Evolutionary conservation across 2,888 invertebrate genomes (phyloP).

Genomic region (Caenorhabditis sp.): DNA sequence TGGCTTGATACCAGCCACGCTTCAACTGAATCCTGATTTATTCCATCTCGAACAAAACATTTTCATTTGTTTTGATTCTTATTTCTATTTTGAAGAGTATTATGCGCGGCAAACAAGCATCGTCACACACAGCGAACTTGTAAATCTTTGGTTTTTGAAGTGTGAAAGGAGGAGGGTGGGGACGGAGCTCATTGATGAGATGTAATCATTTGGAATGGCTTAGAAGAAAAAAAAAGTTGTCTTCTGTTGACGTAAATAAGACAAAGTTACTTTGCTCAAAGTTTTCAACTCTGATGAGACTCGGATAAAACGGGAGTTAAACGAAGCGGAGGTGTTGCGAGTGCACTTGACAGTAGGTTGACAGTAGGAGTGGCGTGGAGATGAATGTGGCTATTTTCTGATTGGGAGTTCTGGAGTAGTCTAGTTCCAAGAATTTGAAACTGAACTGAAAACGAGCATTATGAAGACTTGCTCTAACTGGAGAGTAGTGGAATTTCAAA

Average conservation of each 20-base stretch:
- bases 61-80: background rate
- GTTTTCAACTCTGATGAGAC: background rate
- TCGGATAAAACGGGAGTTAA: conserved; percentile 14
- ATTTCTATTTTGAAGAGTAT: background rate
- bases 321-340: conserved; percentile 20
- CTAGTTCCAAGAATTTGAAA: background rate
- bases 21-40: background rate
- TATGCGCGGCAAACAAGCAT: conserved; percentile 3
- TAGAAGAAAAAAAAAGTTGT: background rate
- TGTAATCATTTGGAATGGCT: conserved; percentile 25
- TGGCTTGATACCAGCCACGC: conserved; percentile 3
- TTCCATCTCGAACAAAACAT: background rate
- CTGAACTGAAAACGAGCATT: background rate
- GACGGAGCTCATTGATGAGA: conserved; percentile 21
- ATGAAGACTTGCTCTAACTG: too few relatives aligned
- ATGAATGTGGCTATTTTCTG: conserved; percentile 8
- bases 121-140: conserved; percentile 4
- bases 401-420: background rate
- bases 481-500: too few relatives aligned
- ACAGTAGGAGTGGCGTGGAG: background rate
- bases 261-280: background rate
- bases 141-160: conserved; percentile 27
- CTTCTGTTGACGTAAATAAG: conserved; percentile 8
- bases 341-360: conserved; percentile 22
- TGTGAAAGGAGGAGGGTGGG: background rate